Evolutionary conservation across 2,113 vertebrate species (phyloP).

Genomic region (Colistium nudipinnis): DNA sequence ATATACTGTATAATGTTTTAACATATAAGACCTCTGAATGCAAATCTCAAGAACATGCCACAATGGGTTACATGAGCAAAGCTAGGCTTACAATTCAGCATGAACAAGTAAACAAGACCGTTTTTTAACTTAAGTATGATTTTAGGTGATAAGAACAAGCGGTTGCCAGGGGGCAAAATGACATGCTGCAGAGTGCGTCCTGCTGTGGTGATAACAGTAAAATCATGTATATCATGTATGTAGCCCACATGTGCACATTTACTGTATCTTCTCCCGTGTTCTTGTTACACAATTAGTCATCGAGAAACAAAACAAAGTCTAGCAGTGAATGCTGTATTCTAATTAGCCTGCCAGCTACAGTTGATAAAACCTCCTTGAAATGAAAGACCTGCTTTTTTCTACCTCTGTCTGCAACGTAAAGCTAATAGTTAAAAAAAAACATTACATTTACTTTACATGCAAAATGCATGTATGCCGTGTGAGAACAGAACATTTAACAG

Average conservation of each 20-base stretch:
- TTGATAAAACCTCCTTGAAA: neutral
- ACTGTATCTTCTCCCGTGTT: neutral
- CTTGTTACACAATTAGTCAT: neutral
- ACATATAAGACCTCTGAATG: neutral
- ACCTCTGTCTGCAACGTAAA: neutral
- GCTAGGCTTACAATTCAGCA: neutral
- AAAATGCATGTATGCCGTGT: too few relatives aligned
- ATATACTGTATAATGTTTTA: neutral
- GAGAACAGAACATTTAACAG: neutral
- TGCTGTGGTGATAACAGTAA: too few relatives aligned
- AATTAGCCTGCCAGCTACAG: neutral
- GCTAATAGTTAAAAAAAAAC: too few relatives aligned
- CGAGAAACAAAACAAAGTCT: neutral
- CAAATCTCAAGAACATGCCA: neutral
- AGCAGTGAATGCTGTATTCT: neutral
- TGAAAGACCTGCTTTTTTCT: neutral
- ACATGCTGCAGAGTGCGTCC: too few relatives aligned
- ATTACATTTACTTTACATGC: too few relatives aligned
- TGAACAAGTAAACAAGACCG: neutral
- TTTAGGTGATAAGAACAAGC: neutral
- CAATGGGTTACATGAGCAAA: neutral
- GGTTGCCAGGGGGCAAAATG: too few relatives aligned
- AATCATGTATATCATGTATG: neutral
- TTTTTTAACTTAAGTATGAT: neutral
- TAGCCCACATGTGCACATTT: neutral